A percentile compares a stretch with the other conserved stretches of the same genome.
These are phyloP conservation scores for Elmis aenea DNA, from an alignment of 2,888 invertebrate species.

Conservation along the genomic window DNA sequence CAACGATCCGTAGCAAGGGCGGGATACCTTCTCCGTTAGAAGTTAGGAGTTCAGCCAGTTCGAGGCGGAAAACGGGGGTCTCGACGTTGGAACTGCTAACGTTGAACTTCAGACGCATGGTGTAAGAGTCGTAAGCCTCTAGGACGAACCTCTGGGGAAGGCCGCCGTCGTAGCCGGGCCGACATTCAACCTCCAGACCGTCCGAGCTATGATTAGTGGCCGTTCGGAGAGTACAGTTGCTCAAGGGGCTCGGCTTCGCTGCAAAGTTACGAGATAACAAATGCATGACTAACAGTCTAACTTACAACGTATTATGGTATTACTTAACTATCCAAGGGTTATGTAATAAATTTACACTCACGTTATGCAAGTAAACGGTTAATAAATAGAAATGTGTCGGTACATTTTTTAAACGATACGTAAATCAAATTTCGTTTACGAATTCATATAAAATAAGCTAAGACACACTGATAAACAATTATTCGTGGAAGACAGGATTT, in stretches of 20 bases:
- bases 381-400: too few relatives aligned
- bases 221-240: conserved; percentile 78
- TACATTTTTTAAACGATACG: too few relatives aligned
- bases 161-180: conserved; percentile 85
- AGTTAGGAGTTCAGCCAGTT: conserved; percentile 59
- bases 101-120: conserved; percentile 66
- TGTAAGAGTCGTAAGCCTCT: conserved; percentile 74
- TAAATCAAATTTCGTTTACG: too few relatives aligned
- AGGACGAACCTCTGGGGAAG: conserved; percentile 79
- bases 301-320: too few relatives aligned
- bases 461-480: too few relatives aligned
- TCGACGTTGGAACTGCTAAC: conserved; percentile 57
- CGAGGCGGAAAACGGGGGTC: conserved; percentile 58
- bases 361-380: too few relatives aligned
- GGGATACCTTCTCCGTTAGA: conserved; percentile 43
- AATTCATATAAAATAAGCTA: too few relatives aligned
- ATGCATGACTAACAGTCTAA: too few relatives aligned
- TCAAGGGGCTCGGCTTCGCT: conserved; percentile 77
- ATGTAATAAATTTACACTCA: too few relatives aligned
- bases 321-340: too few relatives aligned
- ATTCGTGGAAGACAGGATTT: too few relatives aligned
- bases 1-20: conserved; percentile 68
- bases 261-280: conserved; percentile 25
- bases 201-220: conserved; percentile 56
- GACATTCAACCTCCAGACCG: conserved; percentile 74